These are phyloP conservation scores for Drosophila siamana DNA, from an alignment of 2,888 invertebrate genomes.

Conservation along the genomic window DNA sequence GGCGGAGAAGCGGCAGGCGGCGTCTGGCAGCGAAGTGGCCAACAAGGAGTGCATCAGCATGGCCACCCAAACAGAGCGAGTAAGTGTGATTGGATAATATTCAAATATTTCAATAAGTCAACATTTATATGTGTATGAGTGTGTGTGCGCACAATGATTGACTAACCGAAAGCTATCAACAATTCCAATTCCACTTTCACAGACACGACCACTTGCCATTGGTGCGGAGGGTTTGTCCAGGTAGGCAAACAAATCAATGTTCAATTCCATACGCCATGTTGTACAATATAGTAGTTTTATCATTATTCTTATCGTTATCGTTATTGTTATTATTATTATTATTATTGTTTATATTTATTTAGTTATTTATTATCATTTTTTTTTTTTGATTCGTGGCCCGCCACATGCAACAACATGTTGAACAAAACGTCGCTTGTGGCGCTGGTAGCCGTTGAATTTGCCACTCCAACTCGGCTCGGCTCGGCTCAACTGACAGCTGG, in stretches of 20 bases:
- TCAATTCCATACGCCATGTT: slow-evolving; percentile 14
- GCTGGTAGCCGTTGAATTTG: slow-evolving; percentile 28
- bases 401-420: slow-evolving; percentile 60
- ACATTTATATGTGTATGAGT: slow-evolving; percentile 30
- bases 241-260: slow-evolving; percentile 73
- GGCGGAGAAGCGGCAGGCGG: slow-evolving; percentile 77
- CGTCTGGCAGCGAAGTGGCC: slow-evolving; percentile 32
- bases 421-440: slow-evolving; percentile 65
- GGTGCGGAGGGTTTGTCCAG: slow-evolving; percentile 85
- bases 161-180: slow-evolving; percentile 69
- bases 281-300: slow-evolving; percentile 10
- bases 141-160: slow-evolving; percentile 63
- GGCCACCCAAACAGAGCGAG: slow-evolving; percentile 95
- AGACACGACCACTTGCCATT: slow-evolving; percentile 85
- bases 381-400: slow-evolving; percentile 23
- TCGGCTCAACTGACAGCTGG: slow-evolving; percentile 48
- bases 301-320: slow-evolving; percentile 4
- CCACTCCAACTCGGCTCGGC: background rate
- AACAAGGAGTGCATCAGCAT: slow-evolving; percentile 89
- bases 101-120: background rate
- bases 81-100: slow-evolving; percentile 83
- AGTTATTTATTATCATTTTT: slow-evolving; percentile 22
- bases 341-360: slow-evolving; percentile 18
- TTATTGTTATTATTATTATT: background rate
- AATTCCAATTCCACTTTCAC: slow-evolving; percentile 71